Conservation (phyloP, 2,888 invertebrate species). For the Cephonodes hylas region DNA sequence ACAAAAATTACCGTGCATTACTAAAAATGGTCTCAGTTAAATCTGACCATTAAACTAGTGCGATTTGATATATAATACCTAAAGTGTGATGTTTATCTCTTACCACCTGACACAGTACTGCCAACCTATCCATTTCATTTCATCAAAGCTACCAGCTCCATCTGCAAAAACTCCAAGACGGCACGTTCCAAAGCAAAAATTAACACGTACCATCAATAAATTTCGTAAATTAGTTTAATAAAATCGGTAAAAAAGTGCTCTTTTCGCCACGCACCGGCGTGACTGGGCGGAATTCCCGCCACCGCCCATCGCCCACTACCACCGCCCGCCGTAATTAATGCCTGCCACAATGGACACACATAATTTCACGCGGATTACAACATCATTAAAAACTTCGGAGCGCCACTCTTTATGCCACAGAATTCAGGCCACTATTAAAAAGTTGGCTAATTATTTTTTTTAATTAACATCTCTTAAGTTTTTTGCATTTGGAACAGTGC, state of each 20-base stretch:
- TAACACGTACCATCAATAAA: background rate
- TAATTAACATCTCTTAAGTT: conserved; percentile 18
- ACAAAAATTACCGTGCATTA: too few species aligned
- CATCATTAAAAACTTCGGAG: conserved; percentile 6
- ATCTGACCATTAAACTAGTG: too few species aligned
- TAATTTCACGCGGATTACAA: conserved; percentile 74
- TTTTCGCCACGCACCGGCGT: conserved; percentile 17
- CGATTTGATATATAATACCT: too few species aligned
- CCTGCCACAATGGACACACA: conserved; percentile 43
- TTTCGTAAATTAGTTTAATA: conserved; percentile 13
- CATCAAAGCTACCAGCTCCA: too few species aligned
- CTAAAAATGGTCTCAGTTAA: too few species aligned
- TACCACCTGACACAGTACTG: too few species aligned
- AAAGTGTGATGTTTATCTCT: too few species aligned
- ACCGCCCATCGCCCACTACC: conserved; percentile 44
- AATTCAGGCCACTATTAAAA: conserved; percentile 13
- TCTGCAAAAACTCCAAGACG: background rate
- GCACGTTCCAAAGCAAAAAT: conserved; percentile 2
- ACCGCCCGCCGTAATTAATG: conserved; percentile 52
- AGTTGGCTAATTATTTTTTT: conserved; percentile 17
- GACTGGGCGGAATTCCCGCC: conserved; percentile 38
- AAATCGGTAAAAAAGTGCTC: conserved; percentile 19
- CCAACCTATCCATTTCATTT: too few species aligned
- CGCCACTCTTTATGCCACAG: conserved; percentile 6
- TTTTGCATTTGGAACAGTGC: conserved; percentile 21